Base-by-base conservation (phyloP, 2,113 vertebrate genomes). In the Dromaius novaehollandiae region DNA sequence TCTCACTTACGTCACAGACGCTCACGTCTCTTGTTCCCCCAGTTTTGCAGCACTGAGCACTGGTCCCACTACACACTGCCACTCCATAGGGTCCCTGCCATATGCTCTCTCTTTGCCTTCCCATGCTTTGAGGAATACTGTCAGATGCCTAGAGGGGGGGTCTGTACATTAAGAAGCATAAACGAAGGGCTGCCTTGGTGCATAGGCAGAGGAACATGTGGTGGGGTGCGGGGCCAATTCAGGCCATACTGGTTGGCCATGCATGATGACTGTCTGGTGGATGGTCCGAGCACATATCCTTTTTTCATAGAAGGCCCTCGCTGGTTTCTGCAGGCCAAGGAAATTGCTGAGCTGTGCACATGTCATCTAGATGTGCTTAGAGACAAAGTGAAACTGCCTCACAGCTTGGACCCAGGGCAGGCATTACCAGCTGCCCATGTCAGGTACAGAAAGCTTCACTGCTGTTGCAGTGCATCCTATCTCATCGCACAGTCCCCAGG, bases 21-120 rank as follows among this genome's bases (percentile, higher is more conserved):
- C 11, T 78, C 19, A 4, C 0, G 0, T 44, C 48, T 61, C 86
- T 74, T 22, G 36, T 2, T 7, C 13, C 46, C 56, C 12, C 28
- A 48, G 19, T 66, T 89, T 32, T 86, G 60, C 87, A 87, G 84
- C 34, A 11, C 38, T 40, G 21, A 4, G 24, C 36, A 20, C 7
- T 56, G 40, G 38, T 75, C 11, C 19, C 13, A 9, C 28, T 78
- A n/a, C 81, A 14, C n/a, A 32, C 38, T 14, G 17, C 18, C 40
- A 10, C 36, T 64, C 56, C 50, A 63, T 48, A 48, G n/a, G 55
- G 34, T 84, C 40, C 18, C 64, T 42, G 38, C 64, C 18, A 12
- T 20, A 19, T 28, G 25, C 38, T 66, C 48, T 64, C 14, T 66
- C 48, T 64, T 12, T 25, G 7, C 36, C 14, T 79, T 68, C 26